Evolutionary conservation across 1,140 invertebrate species (phyloP).

Genomic region (Papilio glaucus): DNA sequence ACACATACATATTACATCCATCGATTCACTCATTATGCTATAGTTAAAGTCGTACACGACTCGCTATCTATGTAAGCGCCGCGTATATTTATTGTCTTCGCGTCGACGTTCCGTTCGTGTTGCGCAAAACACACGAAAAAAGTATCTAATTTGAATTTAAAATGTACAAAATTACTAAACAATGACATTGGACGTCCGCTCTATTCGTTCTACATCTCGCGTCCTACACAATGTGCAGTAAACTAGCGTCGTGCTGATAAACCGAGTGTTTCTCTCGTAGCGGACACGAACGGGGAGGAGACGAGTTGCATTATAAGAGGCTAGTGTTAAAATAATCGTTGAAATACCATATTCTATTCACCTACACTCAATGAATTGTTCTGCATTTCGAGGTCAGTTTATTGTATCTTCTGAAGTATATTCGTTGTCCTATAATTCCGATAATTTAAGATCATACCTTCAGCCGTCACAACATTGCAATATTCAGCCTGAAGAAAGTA

Average conservation of each 20-base stretch:
- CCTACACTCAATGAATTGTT: no score
- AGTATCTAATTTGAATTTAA: constrained; percentile 22
- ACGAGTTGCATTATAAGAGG: background rate
- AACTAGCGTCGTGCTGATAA: constrained; percentile 9
- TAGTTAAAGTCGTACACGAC: background rate
- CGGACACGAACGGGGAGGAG: background rate
- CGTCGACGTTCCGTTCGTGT: background rate
- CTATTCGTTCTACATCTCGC: constrained; percentile 6
- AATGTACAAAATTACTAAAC: background rate
- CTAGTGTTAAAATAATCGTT: background rate
- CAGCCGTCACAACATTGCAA: no score
- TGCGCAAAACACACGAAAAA: constrained; percentile 8
- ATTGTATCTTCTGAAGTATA: no score
- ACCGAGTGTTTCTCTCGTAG: background rate
- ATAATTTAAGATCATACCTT: no score
- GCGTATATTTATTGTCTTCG: constrained; percentile 2
- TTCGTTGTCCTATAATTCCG: no score
- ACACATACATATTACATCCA: no score
- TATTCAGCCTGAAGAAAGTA: no score
- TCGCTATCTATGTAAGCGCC: background rate
- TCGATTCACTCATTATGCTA: no score
- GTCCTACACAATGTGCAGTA: constrained; percentile 13
- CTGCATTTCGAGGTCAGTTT: no score
- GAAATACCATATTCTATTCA: no score
- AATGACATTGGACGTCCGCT: constrained; percentile 4